Conservation (phyloP, 2,797 vertebrate genomes). For the Sphaeramia orbicularis region DNA sequence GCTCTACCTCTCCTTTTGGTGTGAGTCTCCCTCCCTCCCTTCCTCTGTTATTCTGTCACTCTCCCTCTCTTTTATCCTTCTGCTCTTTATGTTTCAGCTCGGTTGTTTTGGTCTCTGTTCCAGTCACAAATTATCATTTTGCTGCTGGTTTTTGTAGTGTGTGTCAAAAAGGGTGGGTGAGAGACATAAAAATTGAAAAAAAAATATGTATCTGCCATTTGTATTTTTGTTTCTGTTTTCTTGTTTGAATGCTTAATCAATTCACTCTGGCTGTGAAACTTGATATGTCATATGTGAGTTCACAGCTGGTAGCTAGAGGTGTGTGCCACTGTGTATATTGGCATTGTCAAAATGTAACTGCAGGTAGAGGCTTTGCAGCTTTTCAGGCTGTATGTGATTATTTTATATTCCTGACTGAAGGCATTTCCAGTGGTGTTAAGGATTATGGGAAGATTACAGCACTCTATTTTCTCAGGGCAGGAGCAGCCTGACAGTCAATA, state of each 20-base stretch:
- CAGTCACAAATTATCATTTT: slow-evolving; percentile 37
- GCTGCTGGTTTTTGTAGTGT: slow-evolving; percentile 26
- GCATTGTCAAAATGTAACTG: slow-evolving; percentile 20
- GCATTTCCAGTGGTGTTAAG: slow-evolving; percentile 52
- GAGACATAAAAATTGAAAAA: neutral
- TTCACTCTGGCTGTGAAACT: too few relatives aligned
- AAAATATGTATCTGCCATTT: slow-evolving; percentile 6
- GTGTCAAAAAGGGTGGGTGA: neutral
- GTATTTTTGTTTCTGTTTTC: too few relatives aligned
- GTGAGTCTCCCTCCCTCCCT: slow-evolving; percentile 3
- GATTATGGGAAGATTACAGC: slow-evolving; percentile 73
- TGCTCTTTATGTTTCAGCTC: slow-evolving; percentile 34
- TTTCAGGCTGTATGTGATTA: slow-evolving; percentile 15
- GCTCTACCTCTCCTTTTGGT: neutral
- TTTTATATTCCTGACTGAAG: slow-evolving; percentile 66
- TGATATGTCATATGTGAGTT: neutral
- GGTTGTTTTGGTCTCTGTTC: slow-evolving; percentile 34
- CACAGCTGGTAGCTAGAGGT: neutral
- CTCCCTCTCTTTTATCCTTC: slow-evolving; percentile 34
- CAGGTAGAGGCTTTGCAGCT: slow-evolving; percentile 30
- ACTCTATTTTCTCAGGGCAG: slow-evolving; percentile 64
- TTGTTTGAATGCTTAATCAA: too few relatives aligned
- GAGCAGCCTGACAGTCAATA: slow-evolving; percentile 41
- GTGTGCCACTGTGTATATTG: slow-evolving; percentile 23
- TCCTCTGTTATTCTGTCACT: slow-evolving; percentile 12